phyloP scores from a whole-genome alignment of 1,140 invertebrate species.

The Leptopilina boulardi region DNA sequence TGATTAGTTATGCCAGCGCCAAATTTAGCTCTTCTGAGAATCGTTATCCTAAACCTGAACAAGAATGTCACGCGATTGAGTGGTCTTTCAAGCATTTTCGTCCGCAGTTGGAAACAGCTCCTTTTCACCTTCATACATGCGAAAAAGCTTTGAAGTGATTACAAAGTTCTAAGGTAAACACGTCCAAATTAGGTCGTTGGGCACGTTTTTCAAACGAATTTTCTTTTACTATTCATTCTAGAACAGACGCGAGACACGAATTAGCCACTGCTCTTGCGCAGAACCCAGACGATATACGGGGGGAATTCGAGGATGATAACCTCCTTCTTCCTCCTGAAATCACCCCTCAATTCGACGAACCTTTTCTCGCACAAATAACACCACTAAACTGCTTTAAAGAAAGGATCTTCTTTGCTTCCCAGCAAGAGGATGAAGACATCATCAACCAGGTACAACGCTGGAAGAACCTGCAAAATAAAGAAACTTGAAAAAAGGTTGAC shows the following conservation, averaged over 20 bases:
- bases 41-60: conserved; percentile 44
- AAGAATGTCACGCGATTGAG: conserved; percentile 48
- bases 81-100: conserved; percentile 51
- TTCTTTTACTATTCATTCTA: background rate
- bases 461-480: background rate
- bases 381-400: background rate
- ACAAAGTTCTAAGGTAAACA: background rate
- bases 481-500: background rate
- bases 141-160: background rate
- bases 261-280: background rate
- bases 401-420: too few relatives aligned
- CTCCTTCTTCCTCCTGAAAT: background rate
- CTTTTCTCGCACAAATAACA: background rate
- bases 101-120: too few relatives aligned
- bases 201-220: background rate
- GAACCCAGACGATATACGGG: background rate
- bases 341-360: background rate
- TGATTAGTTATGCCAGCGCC: conserved; percentile 42
- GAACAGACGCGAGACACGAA: background rate
- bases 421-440: background rate
- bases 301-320: background rate
- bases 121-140: background rate
- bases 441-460: too few relatives aligned
- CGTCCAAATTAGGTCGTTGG: background rate
- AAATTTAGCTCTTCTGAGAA: background rate